Evolutionary conservation across 1,140 invertebrate species (phyloP).

Genomic region (Drosophila setifemur): DNA sequence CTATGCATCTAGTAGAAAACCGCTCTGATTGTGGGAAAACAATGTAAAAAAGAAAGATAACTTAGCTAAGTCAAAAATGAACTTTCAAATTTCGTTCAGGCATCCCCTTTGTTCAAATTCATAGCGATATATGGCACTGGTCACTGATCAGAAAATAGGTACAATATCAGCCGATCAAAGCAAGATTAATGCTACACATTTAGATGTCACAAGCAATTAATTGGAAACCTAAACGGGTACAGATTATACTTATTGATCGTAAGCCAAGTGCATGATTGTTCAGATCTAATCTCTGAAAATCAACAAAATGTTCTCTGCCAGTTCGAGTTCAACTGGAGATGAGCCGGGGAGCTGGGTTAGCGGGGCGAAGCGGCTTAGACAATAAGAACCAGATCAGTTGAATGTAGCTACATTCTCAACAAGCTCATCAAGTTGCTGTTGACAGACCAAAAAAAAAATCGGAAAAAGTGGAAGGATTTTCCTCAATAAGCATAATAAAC

Average conservation of each 20-base stretch:
- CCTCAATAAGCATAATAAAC: constrained; percentile 73
- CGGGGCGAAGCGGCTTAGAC: constrained; percentile 36
- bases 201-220: constrained; percentile 33
- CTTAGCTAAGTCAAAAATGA: neutral
- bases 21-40: constrained; percentile 30
- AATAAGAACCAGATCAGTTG: constrained; percentile 71
- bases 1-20: constrained; percentile 12
- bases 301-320: constrained; percentile 30
- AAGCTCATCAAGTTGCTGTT: constrained; percentile 73
- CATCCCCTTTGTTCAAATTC: constrained; percentile 34
- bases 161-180: constrained; percentile 18
- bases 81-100: constrained; percentile 26
- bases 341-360: neutral
- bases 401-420: constrained; percentile 46
- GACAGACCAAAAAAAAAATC: constrained; percentile 40
- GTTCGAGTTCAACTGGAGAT: constrained; percentile 2
- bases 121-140: constrained; percentile 4
- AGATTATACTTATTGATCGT: constrained; percentile 34
- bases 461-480: constrained; percentile 46
- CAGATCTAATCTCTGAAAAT: constrained; percentile 37
- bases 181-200: constrained; percentile 49
- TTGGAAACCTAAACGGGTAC: constrained; percentile 33
- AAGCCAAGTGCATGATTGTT: constrained; percentile 45
- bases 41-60: constrained; percentile 11
- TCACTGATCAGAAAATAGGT: constrained; percentile 19